Base-by-base conservation (phyloP, 1,140 invertebrate species). In the Cephus cinctus region DNA sequence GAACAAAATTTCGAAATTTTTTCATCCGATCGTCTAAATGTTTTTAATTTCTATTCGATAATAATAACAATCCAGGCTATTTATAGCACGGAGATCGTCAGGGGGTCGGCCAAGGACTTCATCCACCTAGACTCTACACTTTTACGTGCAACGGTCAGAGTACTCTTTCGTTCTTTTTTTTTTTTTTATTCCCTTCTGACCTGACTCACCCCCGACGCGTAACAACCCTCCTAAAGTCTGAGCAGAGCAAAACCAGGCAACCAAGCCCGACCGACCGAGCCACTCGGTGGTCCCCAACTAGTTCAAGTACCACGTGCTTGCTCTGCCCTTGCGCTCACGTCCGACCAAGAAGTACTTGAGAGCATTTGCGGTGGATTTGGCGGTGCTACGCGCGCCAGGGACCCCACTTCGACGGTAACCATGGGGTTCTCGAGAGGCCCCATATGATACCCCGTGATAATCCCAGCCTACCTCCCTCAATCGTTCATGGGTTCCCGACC, bases 341-440 rank as follows among this genome's bases (percentile, higher is more conserved):
- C 64, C 71, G 60, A 67, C 64, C 67, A 68, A 59, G 64, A 62
- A 69, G 69, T 70, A 70, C 69, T 73, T 63, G 63, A 71, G 59
- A 66, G 71, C 64, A 69, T 74, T 74, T 71, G 69, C 67, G 70
- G 69, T 71, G 69, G 70, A 71, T 73, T 71, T 70, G 66, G 68
- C 59, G 68, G 69, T 69, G 56, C 67, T 71, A 40, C 54, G 58
- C 66, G 50, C 65, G 51, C 51, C 57, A 57, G 61, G 59, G 70
- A 59, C 66, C 56, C 66, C 63, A 71, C 69, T 66, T 67, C 56
- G 30, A 42, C 55, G 56, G 59, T 63, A 67, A 65, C 65, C 56
- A 63, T 65, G 55, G 61, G 63, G 59, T 62, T 58, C 50, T 69
- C 59, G 57, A 71, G 66, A 68, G 67, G 59, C 63, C 66, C 70